Conservation (phyloP, 1,140 invertebrate species). For the Euschistus heros region DNA sequence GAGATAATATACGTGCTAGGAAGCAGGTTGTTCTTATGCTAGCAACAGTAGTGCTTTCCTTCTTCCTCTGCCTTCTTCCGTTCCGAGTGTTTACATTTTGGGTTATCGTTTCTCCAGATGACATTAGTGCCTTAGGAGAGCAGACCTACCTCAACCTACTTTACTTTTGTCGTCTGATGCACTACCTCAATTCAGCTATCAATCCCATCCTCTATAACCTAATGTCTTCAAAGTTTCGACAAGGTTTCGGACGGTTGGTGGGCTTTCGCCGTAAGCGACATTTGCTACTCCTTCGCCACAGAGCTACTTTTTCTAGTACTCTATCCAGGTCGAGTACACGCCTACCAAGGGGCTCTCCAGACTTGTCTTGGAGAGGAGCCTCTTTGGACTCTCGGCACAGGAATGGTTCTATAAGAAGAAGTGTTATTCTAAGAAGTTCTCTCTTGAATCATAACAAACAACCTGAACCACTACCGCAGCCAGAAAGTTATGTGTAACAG, state of each 20-base stretch:
- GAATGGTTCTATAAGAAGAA: constrained; percentile 37
- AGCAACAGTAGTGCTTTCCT: constrained; percentile 68
- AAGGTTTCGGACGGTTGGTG: constrained; percentile 57
- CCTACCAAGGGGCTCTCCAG: constrained; percentile 23
- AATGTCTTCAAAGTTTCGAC: constrained; percentile 76
- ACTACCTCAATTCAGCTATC: constrained; percentile 72
- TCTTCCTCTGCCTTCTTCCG: constrained; percentile 77
- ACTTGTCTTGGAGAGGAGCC: constrained; percentile 27
- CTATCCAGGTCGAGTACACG: constrained; percentile 27
- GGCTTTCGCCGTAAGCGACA: constrained; percentile 31
- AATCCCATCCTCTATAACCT: constrained; percentile 75
- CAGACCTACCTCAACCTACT: constrained; percentile 67
- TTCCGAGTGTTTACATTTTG: constrained; percentile 73
- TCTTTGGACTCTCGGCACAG: constrained; percentile 33
- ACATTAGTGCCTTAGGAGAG: constrained; percentile 48
- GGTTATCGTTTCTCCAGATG: constrained; percentile 54
- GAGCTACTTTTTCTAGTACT: constrained; percentile 30
- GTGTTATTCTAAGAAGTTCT: constrained; percentile 33
- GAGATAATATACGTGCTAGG: constrained; percentile 44
- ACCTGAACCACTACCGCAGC: constrained; percentile 16
- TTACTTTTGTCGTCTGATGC: constrained; percentile 73
- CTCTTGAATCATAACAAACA: constrained; percentile 20
- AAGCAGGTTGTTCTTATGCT: constrained; percentile 71
- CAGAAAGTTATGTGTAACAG: constrained; percentile 27
- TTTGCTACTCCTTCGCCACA: constrained; percentile 24